These are phyloP conservation scores for Biston stratarius DNA, from an alignment of 2,888 invertebrate species.

Conservation along the genomic window DNA sequence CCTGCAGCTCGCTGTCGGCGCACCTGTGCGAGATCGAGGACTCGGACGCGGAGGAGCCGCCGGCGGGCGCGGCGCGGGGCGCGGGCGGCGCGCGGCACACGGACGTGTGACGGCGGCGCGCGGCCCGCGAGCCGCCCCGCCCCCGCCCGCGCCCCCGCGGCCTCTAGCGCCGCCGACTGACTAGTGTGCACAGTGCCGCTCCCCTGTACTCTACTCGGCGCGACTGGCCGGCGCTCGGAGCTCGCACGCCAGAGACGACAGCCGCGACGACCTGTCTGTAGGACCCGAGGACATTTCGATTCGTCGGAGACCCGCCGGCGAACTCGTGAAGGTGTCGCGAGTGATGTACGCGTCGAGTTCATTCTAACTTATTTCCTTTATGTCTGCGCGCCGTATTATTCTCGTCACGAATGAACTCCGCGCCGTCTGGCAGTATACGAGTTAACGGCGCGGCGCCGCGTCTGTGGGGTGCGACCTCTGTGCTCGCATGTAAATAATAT, in stretches of 20 bases:
- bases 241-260: background rate
- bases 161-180: constrained; percentile 35
- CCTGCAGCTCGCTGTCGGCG: constrained; percentile 95
- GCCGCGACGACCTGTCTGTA: too few species aligned
- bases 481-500: too few species aligned
- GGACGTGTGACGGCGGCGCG: constrained; percentile 75
- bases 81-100: constrained; percentile 59
- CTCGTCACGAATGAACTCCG: too few species aligned
- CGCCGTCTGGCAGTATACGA: too few species aligned
- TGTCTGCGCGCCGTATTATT: too few species aligned
- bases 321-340: too few species aligned
- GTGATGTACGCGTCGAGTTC: too few species aligned
- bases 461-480: too few species aligned
- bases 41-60: constrained; percentile 89
- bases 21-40: constrained; percentile 97
- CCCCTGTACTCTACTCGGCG: background rate
- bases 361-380: too few species aligned
- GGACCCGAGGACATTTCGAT: too few species aligned
- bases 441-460: too few species aligned
- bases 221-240: background rate
- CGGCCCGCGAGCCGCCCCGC: constrained; percentile 53
- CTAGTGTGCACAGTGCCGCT: constrained; percentile 11
- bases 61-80: constrained; percentile 29
- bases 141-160: constrained; percentile 23
- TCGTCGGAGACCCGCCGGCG: too few species aligned